Percentiles rank a stretch among this genome's conserved stretches.
These are phyloP conservation scores for Meloe dianella DNA, from an alignment of 2,888 invertebrate genomes.

Conservation along the genomic window DNA sequence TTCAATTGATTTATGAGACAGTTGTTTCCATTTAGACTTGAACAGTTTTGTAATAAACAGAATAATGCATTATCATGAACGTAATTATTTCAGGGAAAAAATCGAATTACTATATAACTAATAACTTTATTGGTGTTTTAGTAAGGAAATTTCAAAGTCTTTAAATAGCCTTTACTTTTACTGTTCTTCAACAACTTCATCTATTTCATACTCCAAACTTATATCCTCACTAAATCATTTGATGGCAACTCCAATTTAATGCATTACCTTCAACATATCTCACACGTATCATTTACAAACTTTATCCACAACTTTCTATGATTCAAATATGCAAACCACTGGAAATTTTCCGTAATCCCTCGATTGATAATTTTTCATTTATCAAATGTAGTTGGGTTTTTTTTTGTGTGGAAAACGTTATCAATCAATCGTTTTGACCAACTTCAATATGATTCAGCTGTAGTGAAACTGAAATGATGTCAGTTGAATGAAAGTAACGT, in stretches of 20 bases:
- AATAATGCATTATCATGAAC: neutral
- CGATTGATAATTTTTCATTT: neutral
- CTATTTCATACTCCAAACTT: neutral
- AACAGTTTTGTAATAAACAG: slow-evolving; percentile 2
- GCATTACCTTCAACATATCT: slow-evolving; percentile 6
- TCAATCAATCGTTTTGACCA: neutral
- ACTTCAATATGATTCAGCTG: neutral
- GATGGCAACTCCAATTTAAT: neutral
- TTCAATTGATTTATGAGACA: slow-evolving; percentile 9
- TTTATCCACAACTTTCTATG: neutral
- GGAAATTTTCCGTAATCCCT: neutral
- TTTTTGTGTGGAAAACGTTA: too few relatives aligned
- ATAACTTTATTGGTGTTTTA: neutral
- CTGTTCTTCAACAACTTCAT: neutral
- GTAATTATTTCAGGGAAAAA: neutral
- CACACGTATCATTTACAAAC: neutral
- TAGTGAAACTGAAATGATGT: neutral
- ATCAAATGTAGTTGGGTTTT: neutral
- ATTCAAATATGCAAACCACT: neutral
- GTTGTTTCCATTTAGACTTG: slow-evolving; percentile 10
- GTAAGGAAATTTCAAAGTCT: neutral
- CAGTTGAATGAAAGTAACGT: slow-evolving; percentile 26
- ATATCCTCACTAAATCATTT: neutral
- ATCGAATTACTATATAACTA: neutral
- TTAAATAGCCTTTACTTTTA: neutral